Evolutionary conservation across 2,888 invertebrate genomes (phyloP), one percentile per base, ranked within the genome.

Genomic region (Dascillus cervinus): DNA sequence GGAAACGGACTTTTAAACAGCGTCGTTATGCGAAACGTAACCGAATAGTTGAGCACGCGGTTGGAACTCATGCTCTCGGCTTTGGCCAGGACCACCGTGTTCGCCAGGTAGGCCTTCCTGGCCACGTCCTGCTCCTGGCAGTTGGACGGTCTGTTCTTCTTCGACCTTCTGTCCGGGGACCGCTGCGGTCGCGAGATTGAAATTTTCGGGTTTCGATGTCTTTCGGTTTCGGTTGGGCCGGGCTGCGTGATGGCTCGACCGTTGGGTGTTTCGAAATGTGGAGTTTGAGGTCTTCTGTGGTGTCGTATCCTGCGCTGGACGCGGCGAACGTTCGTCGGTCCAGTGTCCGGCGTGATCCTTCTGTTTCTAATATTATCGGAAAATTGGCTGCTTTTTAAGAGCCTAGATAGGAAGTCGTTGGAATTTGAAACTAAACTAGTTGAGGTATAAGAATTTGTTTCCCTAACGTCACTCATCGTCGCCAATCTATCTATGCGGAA

Each of bases 31-130:
- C 74, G 75, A 61, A 81, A 77, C 37, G 78, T 75, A 46, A 76
- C 79, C 41, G 74, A 73, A 62, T 77, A 79, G 51, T 73, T 73
- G 32, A 68, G 64, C 27, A 70, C 69, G 27, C 73, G 66, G 47
- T 69, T 64, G 30, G 71, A 65, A 46, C 75, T 73, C 70, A 75
- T 73, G 44, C 78, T 77, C 42, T 74, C 58, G 35, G 75, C 77
- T 53, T 74, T 75, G 38, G 77, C 80, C 58, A 72, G 71, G 59
- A 81, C 76, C 26, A 81, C 77, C 31, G 76, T 77, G 44, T 75
- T 73, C 41, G 79, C 78, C 41, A 71, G 65, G 59, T 66, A 77
- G 11, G 79, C 78, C 49, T 79, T 67, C 52, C 76, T 73, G 26
- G 74, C 72, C 34, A 78, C 72, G 66, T 79, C 77, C 46, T 72